Base-by-base conservation (phyloP, 2,797 vertebrate species). In the Helostoma temminkii region DNA sequence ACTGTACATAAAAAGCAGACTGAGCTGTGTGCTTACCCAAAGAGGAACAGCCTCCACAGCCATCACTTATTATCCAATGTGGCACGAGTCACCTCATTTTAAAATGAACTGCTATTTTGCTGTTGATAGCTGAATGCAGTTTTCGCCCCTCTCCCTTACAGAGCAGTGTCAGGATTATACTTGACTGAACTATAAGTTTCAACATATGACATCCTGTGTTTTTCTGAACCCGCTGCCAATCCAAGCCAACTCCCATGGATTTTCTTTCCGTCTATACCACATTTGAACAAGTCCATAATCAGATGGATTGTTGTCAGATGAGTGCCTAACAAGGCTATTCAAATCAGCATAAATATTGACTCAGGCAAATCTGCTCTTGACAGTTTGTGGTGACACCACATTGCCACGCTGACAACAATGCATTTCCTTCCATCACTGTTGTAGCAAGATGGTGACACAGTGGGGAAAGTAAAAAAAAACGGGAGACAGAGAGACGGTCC, bases 221-320 rank as follows among this genome's bases (percentile, higher is more conserved):
- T 64, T 41, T 63, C 26, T 30, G 57, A 54, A 78, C 36, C 18
- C 49, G 10, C 47, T 42, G 55, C 42, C 61, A 60, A 74, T 75
- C 66, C 70, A 41, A 48, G 48, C 49, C 53, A 57, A 73, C 42
- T 61, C 67, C 47, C 34, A n/a, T 47, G 69, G 64, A 60, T 82
- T 61, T 53, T 15, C 57, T 42, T 56, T n/a, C 42, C 4, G 28
- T 28, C 43, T 57, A 7, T 64, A 58, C 61, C 53, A 28, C 66
- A 73, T 84, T 70, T 82, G 78, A 85, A 83, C 80, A 79, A 75
- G 46, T 56, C 59, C 54, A 26, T 60, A 76, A 83, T 80, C 79
- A 65, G 76, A 79, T 53, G 77, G 84, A 71, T 63, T 52, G 76
- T 63, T 80, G 81, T 85, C 82, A 80, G 65, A 82, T 54, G 55